phyloP scores from a whole-genome alignment of 1,140 invertebrate species.

The Zaprionus ghesquierei region DNA sequence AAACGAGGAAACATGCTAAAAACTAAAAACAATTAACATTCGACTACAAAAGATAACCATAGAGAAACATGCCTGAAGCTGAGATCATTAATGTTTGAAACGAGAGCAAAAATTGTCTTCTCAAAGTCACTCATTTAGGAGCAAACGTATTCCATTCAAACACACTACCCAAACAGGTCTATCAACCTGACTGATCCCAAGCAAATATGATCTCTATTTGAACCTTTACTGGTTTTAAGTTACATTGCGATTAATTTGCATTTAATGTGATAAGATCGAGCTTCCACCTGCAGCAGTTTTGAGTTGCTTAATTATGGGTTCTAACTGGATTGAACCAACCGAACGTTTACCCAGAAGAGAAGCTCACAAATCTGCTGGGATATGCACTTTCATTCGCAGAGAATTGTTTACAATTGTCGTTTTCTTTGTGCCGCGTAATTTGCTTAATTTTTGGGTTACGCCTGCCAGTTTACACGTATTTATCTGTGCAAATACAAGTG shows the following conservation, averaged over 20 bases:
- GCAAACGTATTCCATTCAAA: slow-evolving; percentile 33
- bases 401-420: slow-evolving; percentile 55
- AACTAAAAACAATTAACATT: slow-evolving; percentile 53
- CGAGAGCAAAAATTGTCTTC: background rate
- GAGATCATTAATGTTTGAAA: slow-evolving; percentile 33
- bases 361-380: slow-evolving; percentile 47
- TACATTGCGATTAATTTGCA: background rate
- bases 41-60: slow-evolving; percentile 45
- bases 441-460: slow-evolving; percentile 51
- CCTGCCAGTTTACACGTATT: slow-evolving; percentile 56
- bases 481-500: background rate
- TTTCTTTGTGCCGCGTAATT: slow-evolving; percentile 52
- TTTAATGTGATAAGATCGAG: slow-evolving; percentile 2
- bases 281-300: slow-evolving; percentile 8
- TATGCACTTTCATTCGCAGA: slow-evolving; percentile 52
- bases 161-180: slow-evolving; percentile 21
- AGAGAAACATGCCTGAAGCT: slow-evolving; percentile 22
- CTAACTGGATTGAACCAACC: slow-evolving; percentile 48
- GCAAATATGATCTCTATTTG: background rate
- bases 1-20: slow-evolving; percentile 37
- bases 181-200: background rate
- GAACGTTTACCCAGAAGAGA: background rate
- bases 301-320: slow-evolving; percentile 36
- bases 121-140: background rate
- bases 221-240: background rate